Evolutionary conservation across 2,888 invertebrate species (phyloP).

Genomic region (Cryptus viduatorius): DNA sequence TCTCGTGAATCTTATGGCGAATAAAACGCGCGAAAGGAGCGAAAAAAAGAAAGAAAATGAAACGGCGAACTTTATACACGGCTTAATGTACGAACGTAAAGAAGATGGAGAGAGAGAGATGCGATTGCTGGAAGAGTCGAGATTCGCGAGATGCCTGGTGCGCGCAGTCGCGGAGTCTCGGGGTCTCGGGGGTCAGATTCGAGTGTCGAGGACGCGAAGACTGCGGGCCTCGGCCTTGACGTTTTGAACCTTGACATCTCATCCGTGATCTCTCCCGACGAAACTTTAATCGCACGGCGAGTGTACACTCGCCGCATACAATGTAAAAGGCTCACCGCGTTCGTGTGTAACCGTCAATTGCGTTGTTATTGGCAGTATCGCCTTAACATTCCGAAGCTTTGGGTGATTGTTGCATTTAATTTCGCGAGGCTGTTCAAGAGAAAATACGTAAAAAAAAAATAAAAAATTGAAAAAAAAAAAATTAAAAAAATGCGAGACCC

Average conservation of each 20-base stretch:
- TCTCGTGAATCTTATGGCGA: slow-evolving; percentile 55
- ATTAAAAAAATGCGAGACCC: slow-evolving; percentile 6
- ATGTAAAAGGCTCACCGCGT: neutral
- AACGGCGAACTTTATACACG: slow-evolving; percentile 3
- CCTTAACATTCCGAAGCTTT: no score
- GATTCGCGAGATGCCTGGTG: slow-evolving; percentile 15
- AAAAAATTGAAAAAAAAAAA: neutral
- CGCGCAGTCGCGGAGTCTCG: slow-evolving; percentile 26
- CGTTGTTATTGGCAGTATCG: neutral
- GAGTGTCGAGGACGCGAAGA: slow-evolving; percentile 61
- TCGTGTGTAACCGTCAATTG: neutral
- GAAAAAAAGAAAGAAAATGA: slow-evolving; percentile 31
- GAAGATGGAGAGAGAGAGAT: slow-evolving; percentile 39
- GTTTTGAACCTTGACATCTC: slow-evolving; percentile 57
- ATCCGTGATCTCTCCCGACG: slow-evolving; percentile 53
- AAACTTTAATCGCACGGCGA: slow-evolving; percentile 27
- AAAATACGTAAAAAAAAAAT: neutral
- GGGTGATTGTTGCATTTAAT: neutral
- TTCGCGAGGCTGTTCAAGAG: neutral
- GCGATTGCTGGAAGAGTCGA: slow-evolving; percentile 18
- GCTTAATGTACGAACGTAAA: slow-evolving; percentile 27
- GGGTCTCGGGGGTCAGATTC: slow-evolving; percentile 53
- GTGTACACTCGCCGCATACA: neutral
- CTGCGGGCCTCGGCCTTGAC: slow-evolving; percentile 58
- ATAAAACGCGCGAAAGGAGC: slow-evolving; percentile 14